Evolutionary conservation across 92 coral and sea anemone species (phyloP).

Genomic region (Heteractis magnifica): DNA sequence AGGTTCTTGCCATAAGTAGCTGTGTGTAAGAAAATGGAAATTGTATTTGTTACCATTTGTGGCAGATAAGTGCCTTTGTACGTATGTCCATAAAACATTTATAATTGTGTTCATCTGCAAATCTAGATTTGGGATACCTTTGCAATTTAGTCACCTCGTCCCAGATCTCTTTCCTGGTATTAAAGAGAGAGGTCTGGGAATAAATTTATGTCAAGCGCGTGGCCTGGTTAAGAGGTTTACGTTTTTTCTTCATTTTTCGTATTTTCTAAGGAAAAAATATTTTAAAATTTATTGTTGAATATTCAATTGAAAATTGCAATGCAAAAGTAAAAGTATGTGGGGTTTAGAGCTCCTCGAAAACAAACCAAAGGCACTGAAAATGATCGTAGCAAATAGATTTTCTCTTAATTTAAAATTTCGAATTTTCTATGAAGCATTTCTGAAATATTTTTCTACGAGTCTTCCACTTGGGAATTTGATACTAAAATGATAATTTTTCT

Average conservation of each 20-base stretch:
- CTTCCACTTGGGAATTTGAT: slow-evolving; percentile 12
- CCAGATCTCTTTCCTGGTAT: neutral
- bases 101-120: neutral
- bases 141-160: neutral
- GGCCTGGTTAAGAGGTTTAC: neutral
- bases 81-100: neutral
- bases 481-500: slow-evolving; percentile 15
- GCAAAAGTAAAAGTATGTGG: neutral
- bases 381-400: neutral
- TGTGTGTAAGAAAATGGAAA: neutral
- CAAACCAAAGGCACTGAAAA: neutral
- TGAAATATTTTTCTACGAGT: slow-evolving; percentile 7
- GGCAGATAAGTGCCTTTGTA: neutral
- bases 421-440: slow-evolving; percentile 1
- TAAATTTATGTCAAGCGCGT: slow-evolving; percentile 3
- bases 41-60: neutral
- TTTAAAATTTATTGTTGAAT: neutral
- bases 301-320: neutral
- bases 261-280: slow-evolving; percentile 7
- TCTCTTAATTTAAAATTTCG: neutral
- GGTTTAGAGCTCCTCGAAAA: neutral
- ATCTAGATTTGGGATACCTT: neutral
- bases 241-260: slow-evolving; percentile 7
- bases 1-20: too few relatives aligned
- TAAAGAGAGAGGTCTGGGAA: neutral